A percentile compares a stretch with the other conserved stretches of the same genome.
Conservation (phyloP, 2,888 invertebrate species). For the Melieria omissa region DNA sequence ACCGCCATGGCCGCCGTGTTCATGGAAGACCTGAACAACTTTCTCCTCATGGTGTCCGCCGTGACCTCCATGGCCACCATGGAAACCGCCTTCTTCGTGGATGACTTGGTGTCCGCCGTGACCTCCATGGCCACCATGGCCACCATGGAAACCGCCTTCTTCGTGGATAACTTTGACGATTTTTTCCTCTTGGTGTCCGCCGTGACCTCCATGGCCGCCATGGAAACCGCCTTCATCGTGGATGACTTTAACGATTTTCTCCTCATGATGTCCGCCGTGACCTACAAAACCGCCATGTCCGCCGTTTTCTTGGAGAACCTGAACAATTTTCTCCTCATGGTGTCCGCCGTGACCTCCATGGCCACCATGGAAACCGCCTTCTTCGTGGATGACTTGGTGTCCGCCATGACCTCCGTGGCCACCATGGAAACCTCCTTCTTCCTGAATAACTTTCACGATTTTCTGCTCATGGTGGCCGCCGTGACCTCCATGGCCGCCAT, state of each 20-base stretch:
- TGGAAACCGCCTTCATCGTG: slow-evolving; percentile 24
- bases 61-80: slow-evolving; percentile 43
- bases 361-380: slow-evolving; percentile 33
- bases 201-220: slow-evolving; percentile 20
- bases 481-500: slow-evolving; percentile 43
- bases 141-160: slow-evolving; percentile 15
- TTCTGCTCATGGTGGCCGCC: slow-evolving; percentile 45
- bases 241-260: slow-evolving; percentile 33
- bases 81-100: slow-evolving; percentile 41
- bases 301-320: slow-evolving; percentile 52
- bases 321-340: slow-evolving; percentile 52
- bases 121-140: slow-evolving; percentile 13
- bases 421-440: slow-evolving; percentile 46
- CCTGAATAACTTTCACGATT: no score
- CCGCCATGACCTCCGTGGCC: slow-evolving; percentile 39
- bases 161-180: slow-evolving; percentile 46
- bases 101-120: slow-evolving; percentile 16
- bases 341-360: slow-evolving; percentile 39
- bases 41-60: slow-evolving; percentile 45
- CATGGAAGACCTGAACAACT: neutral
- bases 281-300: slow-evolving; percentile 44
- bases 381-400: slow-evolving; percentile 47
- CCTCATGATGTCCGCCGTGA: slow-evolving; percentile 37
- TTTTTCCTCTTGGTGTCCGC: slow-evolving; percentile 40
- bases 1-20: slow-evolving; percentile 35